Base-by-base conservation (phyloP, 2,888 invertebrate species). In the Melanostoma mellinum region DNA sequence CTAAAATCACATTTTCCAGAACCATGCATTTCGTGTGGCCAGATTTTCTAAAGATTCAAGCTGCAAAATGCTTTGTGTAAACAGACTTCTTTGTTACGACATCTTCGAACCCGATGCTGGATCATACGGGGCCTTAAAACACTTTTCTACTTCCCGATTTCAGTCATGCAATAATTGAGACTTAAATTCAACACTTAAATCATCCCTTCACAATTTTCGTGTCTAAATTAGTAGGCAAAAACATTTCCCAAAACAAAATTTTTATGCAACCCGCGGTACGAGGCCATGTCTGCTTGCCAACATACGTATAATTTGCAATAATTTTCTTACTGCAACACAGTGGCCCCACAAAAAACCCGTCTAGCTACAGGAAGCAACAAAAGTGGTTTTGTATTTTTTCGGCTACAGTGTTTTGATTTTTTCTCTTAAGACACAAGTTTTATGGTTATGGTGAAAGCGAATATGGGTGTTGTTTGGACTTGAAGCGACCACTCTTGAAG, bases 371-470 rank as follows among this genome's bases (percentile, higher is more conserved):
- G 75, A 80, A 76, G 58, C 50, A 46, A 40, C 36, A 2, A 55
- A 46, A 68, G n/a, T 48, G 32, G 30, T 33, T n/a, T 30, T n/a
- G 40, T 4, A 5, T 10, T 32, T 65, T 38, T 30, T 33, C 42
- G 20, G 38, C 44, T 6, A 20, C 42, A 42, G n/a, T 44, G 33
- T 69, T 52, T 56, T 46, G 69, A 53, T 73, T 77, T 79, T 68
- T 32, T 35, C 8, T 48, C 32, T 50, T 48, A 20, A 20, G 20
- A 20, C 1, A 20, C 20, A 1, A 20, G 20, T 20, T 44, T 53
- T 48, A 52, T 6, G 6, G 6, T 55, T 30, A 56, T 48, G 38
- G 79, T 79, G 79, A 84, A 79, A 84, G 84, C 3, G 65, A 65
- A 38, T 20, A 40, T 68, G 46, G 61, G 46, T 9, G 4, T 60